Percentiles rank a stretch among this genome's conserved stretches.
Evolutionary conservation across 2,113 vertebrate genomes (phyloP).

Genomic region (Cacatua alba): DNA sequence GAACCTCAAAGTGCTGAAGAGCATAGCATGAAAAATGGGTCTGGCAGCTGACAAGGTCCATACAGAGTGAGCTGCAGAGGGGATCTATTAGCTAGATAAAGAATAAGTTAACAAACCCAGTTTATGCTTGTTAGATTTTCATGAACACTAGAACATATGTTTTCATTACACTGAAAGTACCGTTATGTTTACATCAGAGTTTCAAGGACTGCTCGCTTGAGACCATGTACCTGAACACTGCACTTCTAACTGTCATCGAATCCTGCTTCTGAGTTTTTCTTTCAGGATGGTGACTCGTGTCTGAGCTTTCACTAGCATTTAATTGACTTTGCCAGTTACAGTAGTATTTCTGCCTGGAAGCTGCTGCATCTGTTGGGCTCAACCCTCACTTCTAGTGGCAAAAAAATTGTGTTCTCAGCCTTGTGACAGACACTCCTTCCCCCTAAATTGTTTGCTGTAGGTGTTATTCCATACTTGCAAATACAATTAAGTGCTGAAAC

Average conservation of each 20-base stretch:
- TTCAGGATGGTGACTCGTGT: background rate
- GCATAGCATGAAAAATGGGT: background rate
- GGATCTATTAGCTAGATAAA: background rate
- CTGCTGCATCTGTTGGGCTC: background rate
- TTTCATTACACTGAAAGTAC: background rate
- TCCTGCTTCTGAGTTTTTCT: background rate
- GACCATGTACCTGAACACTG: background rate
- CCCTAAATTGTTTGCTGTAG: background rate
- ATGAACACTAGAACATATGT: fast-evolving
- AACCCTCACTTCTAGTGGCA: background rate
- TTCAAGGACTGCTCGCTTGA: background rate
- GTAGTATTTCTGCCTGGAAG: background rate
- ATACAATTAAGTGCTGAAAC: background rate
- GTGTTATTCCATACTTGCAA: background rate
- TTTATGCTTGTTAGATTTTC: background rate
- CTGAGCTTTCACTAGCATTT: background rate
- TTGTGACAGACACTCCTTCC: background rate
- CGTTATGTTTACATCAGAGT: background rate
- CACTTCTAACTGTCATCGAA: background rate
- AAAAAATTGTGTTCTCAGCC: background rate
- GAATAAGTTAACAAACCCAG: background rate
- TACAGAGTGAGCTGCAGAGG: background rate
- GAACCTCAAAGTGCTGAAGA: background rate
- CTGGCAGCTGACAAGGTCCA: background rate
- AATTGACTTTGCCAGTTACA: background rate